These are phyloP conservation scores for Psittacula derbiana DNA, from an alignment of 2,797 vertebrate genomes.

Conservation along the genomic window DNA sequence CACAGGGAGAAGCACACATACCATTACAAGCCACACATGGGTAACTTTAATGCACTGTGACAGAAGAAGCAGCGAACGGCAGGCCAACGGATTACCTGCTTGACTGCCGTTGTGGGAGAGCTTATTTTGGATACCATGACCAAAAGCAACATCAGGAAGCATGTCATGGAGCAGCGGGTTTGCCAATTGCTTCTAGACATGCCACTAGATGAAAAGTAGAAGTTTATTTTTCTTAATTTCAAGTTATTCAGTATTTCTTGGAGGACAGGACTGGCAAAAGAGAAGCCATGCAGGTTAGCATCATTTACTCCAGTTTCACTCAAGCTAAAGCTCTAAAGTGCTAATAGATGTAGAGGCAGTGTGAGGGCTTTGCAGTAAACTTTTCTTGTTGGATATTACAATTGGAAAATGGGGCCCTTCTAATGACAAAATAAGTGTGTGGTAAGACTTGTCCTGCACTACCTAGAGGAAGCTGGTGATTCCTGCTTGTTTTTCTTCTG, in stretches of 20 bases:
- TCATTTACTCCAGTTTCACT: not conserved
- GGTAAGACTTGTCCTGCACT: not conserved
- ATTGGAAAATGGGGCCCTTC: not conserved
- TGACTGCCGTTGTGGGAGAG: not conserved
- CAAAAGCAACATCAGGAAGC: not conserved
- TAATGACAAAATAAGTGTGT: not conserved
- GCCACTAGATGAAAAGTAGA: not conserved
- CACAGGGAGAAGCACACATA: not conserved
- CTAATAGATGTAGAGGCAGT: not conserved
- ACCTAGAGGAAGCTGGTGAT: not conserved
- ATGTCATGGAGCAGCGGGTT: not conserved
- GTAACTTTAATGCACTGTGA: fast-evolving
- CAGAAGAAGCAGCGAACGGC: not conserved
- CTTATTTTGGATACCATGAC: not conserved
- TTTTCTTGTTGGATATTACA: not conserved
- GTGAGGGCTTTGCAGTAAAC: not conserved
- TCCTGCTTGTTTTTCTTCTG: not conserved
- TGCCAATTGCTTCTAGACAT: not conserved
- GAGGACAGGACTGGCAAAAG: not conserved
- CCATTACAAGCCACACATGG: fast-evolving
- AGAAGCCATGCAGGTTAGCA: not conserved
- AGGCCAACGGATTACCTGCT: not conserved
- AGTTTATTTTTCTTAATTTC: not conserved
- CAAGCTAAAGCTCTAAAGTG: not conserved
- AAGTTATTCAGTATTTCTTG: not conserved